Percentiles rank a stretch among this genome's conserved stretches.
Conservation (phyloP, 2,888 invertebrate genomes). For the Callyntrura sp. region DNA sequence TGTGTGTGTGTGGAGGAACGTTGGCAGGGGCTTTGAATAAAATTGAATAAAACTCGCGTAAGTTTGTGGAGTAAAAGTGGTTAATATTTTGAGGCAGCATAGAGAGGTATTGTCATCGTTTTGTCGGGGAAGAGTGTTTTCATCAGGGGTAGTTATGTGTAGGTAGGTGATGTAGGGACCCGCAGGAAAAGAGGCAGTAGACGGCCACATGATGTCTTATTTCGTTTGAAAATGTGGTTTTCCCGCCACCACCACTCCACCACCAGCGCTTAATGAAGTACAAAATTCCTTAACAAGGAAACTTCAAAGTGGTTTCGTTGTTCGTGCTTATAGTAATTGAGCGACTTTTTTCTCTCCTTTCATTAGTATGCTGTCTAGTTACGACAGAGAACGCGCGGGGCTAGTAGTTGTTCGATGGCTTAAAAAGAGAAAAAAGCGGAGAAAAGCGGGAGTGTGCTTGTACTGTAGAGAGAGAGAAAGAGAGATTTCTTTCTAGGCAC, state of each 20-base stretch:
- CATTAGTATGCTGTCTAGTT: slow-evolving; percentile 34
- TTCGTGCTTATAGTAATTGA: slow-evolving; percentile 58
- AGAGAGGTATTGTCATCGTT: neutral
- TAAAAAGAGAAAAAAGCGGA: too few species aligned
- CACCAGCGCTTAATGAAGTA: slow-evolving; percentile 60
- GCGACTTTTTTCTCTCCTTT: slow-evolving; percentile 33
- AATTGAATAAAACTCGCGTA: too few species aligned
- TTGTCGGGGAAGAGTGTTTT: slow-evolving; percentile 1
- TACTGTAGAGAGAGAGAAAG: too few species aligned
- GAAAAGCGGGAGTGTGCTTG: too few species aligned
- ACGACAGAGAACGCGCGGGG: neutral
- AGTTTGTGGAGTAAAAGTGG: too few species aligned
- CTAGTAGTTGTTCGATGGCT: too few species aligned
- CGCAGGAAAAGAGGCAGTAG: neutral
- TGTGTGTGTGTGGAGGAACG: too few species aligned
- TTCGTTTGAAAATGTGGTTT: neutral
- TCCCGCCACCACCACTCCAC: neutral
- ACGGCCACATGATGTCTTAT: too few species aligned
- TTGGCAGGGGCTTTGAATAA: neutral
- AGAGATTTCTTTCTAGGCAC: too few species aligned
- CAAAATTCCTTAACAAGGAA: slow-evolving; percentile 61
- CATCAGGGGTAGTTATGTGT: neutral
- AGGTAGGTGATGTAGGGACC: slow-evolving; percentile 5
- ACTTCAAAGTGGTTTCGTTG: slow-evolving; percentile 64
- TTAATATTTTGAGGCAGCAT: too few species aligned